Conservation (phyloP, 2,113 vertebrate genomes). For the Atrichornis clamosus region DNA sequence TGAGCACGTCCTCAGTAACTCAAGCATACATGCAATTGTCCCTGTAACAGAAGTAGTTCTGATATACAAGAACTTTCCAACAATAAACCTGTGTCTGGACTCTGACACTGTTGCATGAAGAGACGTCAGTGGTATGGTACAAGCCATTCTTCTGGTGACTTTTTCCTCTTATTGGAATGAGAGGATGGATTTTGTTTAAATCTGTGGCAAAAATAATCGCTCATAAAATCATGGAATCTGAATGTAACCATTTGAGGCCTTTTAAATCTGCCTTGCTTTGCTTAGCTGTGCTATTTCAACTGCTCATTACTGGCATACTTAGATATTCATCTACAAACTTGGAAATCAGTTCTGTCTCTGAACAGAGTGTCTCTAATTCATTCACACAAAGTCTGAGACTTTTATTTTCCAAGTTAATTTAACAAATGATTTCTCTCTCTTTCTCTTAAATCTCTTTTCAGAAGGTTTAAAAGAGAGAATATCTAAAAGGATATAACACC, state of each 20-base stretch:
- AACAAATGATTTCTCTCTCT: background rate
- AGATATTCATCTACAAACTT: conserved; percentile 4
- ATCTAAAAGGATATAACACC: background rate
- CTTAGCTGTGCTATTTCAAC: background rate
- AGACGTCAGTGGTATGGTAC: background rate
- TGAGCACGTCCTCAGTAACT: background rate
- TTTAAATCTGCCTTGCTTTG: background rate
- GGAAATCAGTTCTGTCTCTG: conserved; percentile 8
- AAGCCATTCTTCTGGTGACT: background rate
- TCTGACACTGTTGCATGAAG: background rate
- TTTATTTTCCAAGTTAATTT: background rate
- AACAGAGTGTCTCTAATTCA: background rate
- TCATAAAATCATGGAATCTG: background rate
- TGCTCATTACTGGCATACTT: background rate
- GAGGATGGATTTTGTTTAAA: conserved; percentile 7
- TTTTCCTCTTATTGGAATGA: background rate
- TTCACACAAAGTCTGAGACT: background rate
- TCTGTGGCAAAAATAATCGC: background rate
- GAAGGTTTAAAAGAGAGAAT: conserved; percentile 17
- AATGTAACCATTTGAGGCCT: background rate
- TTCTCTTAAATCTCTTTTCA: conserved; percentile 13
- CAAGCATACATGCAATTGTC: background rate
- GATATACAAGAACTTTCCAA: background rate
- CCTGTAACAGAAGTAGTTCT: background rate
- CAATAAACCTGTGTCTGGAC: background rate